Percentiles rank a stretch among this genome's conserved stretches.
These are phyloP conservation scores for Lepidothrix coronata DNA, from an alignment of 2,113 vertebrate species.

Conservation along the genomic window DNA sequence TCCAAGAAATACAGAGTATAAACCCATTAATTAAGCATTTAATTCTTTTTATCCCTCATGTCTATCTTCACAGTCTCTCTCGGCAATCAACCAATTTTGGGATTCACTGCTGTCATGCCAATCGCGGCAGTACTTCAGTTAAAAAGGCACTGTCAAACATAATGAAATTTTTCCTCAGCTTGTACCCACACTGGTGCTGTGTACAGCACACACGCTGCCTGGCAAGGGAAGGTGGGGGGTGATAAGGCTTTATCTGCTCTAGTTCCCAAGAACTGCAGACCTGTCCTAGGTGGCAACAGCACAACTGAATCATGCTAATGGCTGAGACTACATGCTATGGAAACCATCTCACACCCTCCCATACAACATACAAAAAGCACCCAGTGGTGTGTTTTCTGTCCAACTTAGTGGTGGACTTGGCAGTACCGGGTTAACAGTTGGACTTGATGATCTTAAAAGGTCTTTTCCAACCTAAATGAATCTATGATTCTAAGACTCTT, in stretches of 20 bases:
- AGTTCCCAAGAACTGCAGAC: neutral
- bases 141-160: slow-evolving; percentile 29
- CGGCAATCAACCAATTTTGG: slow-evolving; percentile 36
- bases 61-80: slow-evolving; percentile 33
- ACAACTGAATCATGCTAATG: neutral
- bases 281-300: neutral
- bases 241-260: neutral
- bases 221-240: neutral
- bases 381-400: neutral
- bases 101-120: slow-evolving; percentile 49
- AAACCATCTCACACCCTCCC: neutral
- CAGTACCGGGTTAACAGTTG: neutral
- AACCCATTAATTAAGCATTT: slow-evolving; percentile 41
- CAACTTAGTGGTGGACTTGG: neutral
- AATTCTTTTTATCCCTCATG: slow-evolving; percentile 18
- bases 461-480: neutral
- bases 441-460: neutral
- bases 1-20: neutral
- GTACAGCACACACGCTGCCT: neutral
- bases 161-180: neutral
- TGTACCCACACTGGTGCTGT: neutral
- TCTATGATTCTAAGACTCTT: neutral
- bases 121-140: slow-evolving; percentile 8
- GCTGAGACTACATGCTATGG: rapidly evolving
- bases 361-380: neutral